Conservation (phyloP, 2,797 vertebrate genomes). For the Amblyraja radiata region DNA sequence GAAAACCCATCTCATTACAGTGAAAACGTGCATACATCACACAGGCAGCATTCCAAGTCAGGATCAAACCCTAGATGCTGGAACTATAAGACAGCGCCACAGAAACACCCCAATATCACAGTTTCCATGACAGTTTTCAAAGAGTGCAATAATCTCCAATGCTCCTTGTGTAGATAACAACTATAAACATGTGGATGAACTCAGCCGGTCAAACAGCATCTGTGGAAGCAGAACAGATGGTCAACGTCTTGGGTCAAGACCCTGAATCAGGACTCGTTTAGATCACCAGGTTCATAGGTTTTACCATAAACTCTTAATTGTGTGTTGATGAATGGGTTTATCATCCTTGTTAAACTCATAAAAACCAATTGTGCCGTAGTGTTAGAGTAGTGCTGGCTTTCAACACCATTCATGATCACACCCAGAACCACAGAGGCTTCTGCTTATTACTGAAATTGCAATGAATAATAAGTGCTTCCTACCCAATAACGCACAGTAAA, state of each 20-base stretch:
- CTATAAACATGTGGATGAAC: no score
- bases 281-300: not conserved
- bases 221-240: no score
- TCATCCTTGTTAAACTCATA: not conserved
- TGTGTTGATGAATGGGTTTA: not conserved
- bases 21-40: no score
- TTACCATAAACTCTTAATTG: not conserved
- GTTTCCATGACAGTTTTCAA: not conserved
- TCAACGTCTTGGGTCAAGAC: no score
- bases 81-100: no score
- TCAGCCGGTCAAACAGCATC: no score
- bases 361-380: not conserved
- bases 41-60: no score
- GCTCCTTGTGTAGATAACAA: not conserved
- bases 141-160: not conserved
- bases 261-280: not conserved
- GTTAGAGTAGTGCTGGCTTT: not conserved
- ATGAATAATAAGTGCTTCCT: not conserved
- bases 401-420: not conserved
- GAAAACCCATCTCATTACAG: no score
- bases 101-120: not conserved
- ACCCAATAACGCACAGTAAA: not conserved
- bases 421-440: not conserved
- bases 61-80: no score
- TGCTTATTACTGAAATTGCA: not conserved